These are phyloP conservation scores for Muntiacus muntjak DNA, from an alignment of 2,113 vertebrate genomes.

Conservation along the genomic window DNA sequence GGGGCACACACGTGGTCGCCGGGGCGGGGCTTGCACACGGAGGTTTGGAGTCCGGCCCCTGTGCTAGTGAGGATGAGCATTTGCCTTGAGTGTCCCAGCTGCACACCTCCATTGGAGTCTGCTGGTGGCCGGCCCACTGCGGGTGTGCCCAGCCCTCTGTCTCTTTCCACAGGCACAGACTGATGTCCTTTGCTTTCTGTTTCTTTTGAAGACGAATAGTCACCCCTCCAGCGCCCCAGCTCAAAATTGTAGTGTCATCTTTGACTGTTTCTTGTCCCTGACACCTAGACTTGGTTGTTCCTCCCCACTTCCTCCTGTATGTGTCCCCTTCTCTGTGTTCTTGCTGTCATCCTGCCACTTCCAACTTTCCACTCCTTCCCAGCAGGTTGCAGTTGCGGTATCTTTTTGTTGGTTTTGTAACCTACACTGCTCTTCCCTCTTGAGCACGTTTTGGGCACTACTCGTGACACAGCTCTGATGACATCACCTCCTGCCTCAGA, in stretches of 20 bases:
- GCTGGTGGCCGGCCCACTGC: neutral
- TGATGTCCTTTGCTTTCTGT: neutral
- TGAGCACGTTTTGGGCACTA: neutral
- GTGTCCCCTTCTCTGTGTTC: neutral
- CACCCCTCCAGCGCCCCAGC: neutral
- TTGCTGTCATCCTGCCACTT: neutral
- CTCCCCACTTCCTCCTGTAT: neutral
- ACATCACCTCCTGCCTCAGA: neutral
- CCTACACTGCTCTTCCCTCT: neutral
- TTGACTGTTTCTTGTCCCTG: neutral
- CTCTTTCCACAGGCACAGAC: neutral
- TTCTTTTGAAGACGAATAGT: neutral
- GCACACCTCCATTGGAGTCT: neutral
- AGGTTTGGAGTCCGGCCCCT: neutral
- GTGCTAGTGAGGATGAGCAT: neutral
- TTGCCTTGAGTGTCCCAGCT: neutral
- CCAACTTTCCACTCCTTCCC: neutral
- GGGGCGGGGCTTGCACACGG: neutral
- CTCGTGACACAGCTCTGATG: neutral
- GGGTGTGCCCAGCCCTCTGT: neutral
- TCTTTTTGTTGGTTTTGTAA: neutral
- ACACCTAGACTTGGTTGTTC: neutral
- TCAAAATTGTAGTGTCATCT: neutral
- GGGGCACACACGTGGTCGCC: rapidly evolving
- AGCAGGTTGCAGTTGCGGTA: neutral